phyloP scores from a whole-genome alignment of 2,888 invertebrate species.

The Apotomis turbidana region DNA sequence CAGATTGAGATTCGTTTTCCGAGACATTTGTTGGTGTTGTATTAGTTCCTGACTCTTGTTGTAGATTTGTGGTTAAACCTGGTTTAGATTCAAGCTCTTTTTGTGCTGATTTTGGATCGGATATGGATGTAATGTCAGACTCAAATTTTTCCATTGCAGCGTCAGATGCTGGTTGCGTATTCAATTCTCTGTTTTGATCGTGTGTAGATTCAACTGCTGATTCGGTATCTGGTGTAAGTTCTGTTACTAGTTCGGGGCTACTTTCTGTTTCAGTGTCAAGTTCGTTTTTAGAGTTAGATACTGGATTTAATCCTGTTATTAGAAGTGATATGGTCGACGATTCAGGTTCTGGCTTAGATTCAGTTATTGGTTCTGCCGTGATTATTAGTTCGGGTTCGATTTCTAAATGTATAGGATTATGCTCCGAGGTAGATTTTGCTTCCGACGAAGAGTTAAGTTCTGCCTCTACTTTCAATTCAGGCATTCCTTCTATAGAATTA shows the following conservation, averaged over 20 bases:
- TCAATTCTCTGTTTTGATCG: slow-evolving; percentile 45
- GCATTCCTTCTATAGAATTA: background rate
- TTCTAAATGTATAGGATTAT: slow-evolving; percentile 49
- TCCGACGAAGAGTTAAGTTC: slow-evolving; percentile 62
- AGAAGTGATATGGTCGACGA: slow-evolving; percentile 64
- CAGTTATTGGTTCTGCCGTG: slow-evolving; percentile 60
- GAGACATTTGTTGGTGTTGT: slow-evolving; percentile 31
- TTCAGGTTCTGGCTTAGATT: slow-evolving; percentile 51
- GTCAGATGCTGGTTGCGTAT: slow-evolving; percentile 47
- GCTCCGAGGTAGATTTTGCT: slow-evolving; percentile 54
- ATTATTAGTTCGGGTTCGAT: slow-evolving; percentile 63
- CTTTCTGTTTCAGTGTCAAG: background rate
- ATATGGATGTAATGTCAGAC: slow-evolving; percentile 36
- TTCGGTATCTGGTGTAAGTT: slow-evolving; percentile 47
- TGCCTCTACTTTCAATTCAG: slow-evolving; percentile 37
- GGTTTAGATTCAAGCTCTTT: slow-evolving; percentile 47
- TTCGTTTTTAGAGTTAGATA: slow-evolving; percentile 1
- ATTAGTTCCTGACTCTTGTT: slow-evolving; percentile 9
- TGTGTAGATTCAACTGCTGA: slow-evolving; percentile 41
- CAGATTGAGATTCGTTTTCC: slow-evolving; percentile 39
- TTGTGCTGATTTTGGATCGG: slow-evolving; percentile 43
- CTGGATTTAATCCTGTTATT: slow-evolving; percentile 62
- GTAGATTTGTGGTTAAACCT: slow-evolving; percentile 19
- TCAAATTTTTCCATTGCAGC: slow-evolving; percentile 17
- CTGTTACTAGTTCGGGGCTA: slow-evolving; percentile 45